These are phyloP conservation scores for Pseudomyrmex pallidus DNA, from an alignment of 1,140 invertebrate species.

Conservation along the genomic window DNA sequence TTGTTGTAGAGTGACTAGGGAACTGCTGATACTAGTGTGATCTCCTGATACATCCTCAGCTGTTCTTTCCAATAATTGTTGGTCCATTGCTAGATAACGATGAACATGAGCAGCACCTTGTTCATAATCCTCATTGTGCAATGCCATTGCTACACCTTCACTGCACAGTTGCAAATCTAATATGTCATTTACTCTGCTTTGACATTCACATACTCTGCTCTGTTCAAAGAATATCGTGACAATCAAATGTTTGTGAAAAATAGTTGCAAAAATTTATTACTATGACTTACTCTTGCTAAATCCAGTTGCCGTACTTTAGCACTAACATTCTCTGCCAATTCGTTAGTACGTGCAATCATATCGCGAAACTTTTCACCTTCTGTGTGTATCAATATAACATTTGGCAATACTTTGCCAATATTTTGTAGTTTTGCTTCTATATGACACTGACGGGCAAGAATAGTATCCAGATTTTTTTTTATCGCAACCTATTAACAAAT, in stretches of 20 bases:
- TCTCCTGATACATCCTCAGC: conserved; percentile 91
- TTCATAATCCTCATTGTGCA: conserved; percentile 96
- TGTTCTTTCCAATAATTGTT: conserved; percentile 92
- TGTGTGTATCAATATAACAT: conserved; percentile 88
- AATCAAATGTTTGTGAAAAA: not conserved
- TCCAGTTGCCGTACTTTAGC: conserved; percentile 98
- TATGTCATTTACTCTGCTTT: conserved; percentile 97
- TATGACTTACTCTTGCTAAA: conserved; percentile 92
- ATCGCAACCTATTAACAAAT: conserved; percentile 85
- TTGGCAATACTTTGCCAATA: conserved; percentile 88
- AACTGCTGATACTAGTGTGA: conserved; percentile 90
- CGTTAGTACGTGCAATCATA: conserved; percentile 95
- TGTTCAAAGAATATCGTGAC: conserved; percentile 79
- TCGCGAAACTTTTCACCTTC: conserved; percentile 92
- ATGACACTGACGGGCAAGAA: conserved; percentile 87
- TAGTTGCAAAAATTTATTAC: not conserved
- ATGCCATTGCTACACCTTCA: conserved; percentile 96
- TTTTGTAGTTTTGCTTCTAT: conserved; percentile 89
- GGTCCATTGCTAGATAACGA: conserved; percentile 97
- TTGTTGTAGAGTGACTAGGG: conserved; percentile 93
- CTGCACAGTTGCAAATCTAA: conserved; percentile 98
- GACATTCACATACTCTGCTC: conserved; percentile 97
- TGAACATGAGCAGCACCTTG: conserved; percentile 98
- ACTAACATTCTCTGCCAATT: conserved; percentile 96
- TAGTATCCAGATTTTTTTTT: conserved; percentile 86